A percentile compares a stretch with the other conserved stretches of the same genome.
Evolutionary conservation across 1,140 invertebrate species (phyloP).

Genomic region (Philopotamus ludificatus): DNA sequence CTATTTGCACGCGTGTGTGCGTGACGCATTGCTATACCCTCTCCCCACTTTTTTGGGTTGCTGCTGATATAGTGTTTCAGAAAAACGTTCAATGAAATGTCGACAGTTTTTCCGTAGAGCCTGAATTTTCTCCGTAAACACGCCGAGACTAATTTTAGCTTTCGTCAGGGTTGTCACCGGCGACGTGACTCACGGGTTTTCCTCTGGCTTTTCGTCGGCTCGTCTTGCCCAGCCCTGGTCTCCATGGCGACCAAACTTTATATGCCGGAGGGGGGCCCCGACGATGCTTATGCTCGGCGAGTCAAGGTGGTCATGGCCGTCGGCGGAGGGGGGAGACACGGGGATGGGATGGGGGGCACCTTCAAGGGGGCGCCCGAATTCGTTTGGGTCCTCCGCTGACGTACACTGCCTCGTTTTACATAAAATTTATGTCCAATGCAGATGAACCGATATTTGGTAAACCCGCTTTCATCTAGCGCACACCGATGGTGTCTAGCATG

Average conservation of each 20-base stretch:
- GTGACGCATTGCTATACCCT: too few species aligned
- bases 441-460: not conserved
- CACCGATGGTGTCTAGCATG: too few species aligned
- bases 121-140: too few species aligned
- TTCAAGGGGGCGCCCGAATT: not conserved
- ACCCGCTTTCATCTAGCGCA: not conserved
- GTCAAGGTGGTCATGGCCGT: not conserved
- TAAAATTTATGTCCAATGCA: too few species aligned
- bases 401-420: not conserved
- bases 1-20: too few species aligned
- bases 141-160: not conserved
- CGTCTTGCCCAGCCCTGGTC: conserved; percentile 15
- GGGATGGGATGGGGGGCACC: not conserved
- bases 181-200: not conserved
- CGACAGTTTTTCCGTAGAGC: too few species aligned
- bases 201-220: conserved; percentile 15
- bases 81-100: too few species aligned
- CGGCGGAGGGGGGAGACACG: conserved; percentile 1
- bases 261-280: conserved; percentile 17
- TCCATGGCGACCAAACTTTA: conserved; percentile 34
- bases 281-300: not conserved
- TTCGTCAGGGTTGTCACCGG: not conserved
- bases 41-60: too few species aligned
- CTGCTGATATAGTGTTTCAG: too few species aligned
- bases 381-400: conserved; percentile 3